A percentile compares a stretch with the other conserved stretches of the same genome.
Conservation (phyloP, 2,888 invertebrate genomes). For the Gerris lacustris region DNA sequence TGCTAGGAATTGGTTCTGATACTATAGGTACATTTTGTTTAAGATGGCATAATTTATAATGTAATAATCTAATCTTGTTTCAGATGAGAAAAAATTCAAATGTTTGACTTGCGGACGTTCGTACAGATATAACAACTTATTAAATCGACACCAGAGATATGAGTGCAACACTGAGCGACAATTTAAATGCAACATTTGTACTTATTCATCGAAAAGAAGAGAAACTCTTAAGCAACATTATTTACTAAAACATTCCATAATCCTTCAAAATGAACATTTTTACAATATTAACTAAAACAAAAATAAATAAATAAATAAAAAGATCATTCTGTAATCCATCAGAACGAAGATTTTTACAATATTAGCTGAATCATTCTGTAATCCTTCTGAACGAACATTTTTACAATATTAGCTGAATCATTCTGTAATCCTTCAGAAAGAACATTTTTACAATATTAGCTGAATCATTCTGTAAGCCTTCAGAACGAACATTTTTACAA, state of each 20-base stretch:
- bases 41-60: too few relatives aligned
- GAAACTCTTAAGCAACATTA: slow-evolving; percentile 12
- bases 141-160: neutral
- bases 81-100: too few relatives aligned
- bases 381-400: slow-evolving; percentile 6
- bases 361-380: slow-evolving; percentile 19
- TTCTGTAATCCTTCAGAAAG: slow-evolving; percentile 15
- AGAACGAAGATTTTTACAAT: neutral
- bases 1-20: too few relatives aligned
- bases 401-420: slow-evolving; percentile 14
- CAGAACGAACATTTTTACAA: too few relatives aligned
- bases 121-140: neutral
- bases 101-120: neutral
- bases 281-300: too few relatives aligned
- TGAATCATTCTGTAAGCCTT: too few relatives aligned
- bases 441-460: too few relatives aligned
- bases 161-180: neutral
- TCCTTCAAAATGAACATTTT: slow-evolving; percentile 8
- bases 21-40: too few relatives aligned
- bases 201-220: slow-evolving; percentile 10
- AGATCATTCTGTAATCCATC: slow-evolving; percentile 20
- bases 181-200: slow-evolving; percentile 6
- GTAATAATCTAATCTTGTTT: too few relatives aligned
- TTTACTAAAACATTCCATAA: slow-evolving; percentile 18
- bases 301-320: slow-evolving; percentile 5